Conservation (phyloP, 2,888 invertebrate species). For the Latheticus oryzae region DNA sequence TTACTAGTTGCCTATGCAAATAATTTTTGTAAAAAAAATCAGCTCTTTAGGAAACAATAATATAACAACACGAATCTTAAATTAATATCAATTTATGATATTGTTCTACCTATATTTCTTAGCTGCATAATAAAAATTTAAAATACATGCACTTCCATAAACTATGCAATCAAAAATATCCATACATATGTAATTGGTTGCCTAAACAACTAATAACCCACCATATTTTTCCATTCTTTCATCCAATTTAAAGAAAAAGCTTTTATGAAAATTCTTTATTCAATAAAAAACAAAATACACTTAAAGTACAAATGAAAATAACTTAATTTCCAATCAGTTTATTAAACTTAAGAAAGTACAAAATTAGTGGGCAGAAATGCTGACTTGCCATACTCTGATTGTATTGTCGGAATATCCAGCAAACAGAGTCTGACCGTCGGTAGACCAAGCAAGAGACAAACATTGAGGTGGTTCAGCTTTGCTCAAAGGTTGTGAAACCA, state of each 20-base stretch:
- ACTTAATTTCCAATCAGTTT: constrained; percentile 39
- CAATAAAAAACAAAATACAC: neutral
- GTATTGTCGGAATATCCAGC: constrained; percentile 99
- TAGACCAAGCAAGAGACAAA: constrained; percentile 97
- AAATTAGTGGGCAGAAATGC: constrained; percentile 76
- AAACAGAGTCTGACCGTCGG: constrained; percentile 98
- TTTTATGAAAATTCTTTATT: neutral
- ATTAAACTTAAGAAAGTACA: constrained; percentile 32
- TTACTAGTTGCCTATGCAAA: too few relatives aligned
- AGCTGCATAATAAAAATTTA: too few relatives aligned
- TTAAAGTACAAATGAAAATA: constrained; percentile 27
- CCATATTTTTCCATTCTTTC: neutral
- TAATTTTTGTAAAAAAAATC: too few relatives aligned
- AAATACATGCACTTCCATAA: neutral
- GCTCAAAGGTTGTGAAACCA: constrained; percentile 76
- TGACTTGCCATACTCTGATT: constrained; percentile 99
- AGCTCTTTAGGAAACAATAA: too few relatives aligned
- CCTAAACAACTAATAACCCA: too few relatives aligned
- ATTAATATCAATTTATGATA: too few relatives aligned
- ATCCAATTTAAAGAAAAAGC: neutral
- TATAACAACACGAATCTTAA: too few relatives aligned
- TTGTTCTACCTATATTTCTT: too few relatives aligned
- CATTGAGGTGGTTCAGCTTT: constrained; percentile 96
- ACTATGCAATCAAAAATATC: neutral
- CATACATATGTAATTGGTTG: neutral